These are phyloP conservation scores for Lysandra coridon DNA, from an alignment of 2,888 invertebrate species.

Conservation along the genomic window DNA sequence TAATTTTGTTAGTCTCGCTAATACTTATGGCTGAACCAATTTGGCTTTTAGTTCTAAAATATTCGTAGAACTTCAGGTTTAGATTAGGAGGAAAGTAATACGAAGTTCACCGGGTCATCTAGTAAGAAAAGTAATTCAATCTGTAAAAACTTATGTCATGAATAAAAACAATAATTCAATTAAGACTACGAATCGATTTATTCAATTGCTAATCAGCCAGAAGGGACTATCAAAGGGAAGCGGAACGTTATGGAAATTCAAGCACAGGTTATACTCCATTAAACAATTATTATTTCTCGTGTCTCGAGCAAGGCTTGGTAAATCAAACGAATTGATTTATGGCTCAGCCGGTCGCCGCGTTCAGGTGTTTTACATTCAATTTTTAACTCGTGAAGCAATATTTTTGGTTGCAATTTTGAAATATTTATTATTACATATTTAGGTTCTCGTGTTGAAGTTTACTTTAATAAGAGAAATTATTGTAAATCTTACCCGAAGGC, in stretches of 20 bases:
- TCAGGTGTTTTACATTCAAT: neutral
- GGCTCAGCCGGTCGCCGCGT: neutral
- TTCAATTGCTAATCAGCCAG: neutral
- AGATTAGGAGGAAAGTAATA: too few relatives aligned
- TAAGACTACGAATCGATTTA: neutral
- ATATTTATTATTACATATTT: neutral
- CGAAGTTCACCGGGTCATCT: too few relatives aligned
- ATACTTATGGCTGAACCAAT: too few relatives aligned
- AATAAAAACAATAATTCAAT: neutral
- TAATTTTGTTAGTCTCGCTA: too few relatives aligned
- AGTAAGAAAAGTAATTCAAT: too few relatives aligned
- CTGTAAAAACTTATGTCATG: too few relatives aligned
- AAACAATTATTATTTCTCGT: slow-evolving; percentile 29
- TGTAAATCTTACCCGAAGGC: too few relatives aligned
- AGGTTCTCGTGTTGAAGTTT: too few relatives aligned
- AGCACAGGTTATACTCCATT: slow-evolving; percentile 17
- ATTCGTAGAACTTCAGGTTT: too few relatives aligned
- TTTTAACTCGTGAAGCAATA: neutral
- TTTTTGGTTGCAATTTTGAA: neutral
- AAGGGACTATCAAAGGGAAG: neutral
- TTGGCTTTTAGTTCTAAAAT: too few relatives aligned
- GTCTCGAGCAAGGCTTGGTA: slow-evolving; percentile 17
- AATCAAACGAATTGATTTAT: slow-evolving; percentile 23
- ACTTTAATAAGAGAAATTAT: too few relatives aligned
- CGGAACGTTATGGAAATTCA: slow-evolving; percentile 18